These are phyloP conservation scores for Phragmatobia fuliginosa DNA, from an alignment of 2,888 invertebrate species.

Conservation along the genomic window DNA sequence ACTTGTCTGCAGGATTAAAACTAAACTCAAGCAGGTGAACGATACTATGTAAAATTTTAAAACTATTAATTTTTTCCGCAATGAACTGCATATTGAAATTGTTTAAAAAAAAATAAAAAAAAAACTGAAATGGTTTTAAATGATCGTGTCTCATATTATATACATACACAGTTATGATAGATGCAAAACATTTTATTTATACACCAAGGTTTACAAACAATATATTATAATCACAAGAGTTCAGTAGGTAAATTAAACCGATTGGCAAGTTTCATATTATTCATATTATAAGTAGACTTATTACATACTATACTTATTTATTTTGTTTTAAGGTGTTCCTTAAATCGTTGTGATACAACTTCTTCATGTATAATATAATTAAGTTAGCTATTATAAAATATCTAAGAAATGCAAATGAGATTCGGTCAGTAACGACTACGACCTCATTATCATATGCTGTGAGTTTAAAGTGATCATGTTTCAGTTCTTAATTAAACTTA, in stretches of 20 bases:
- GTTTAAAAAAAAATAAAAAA: too few species aligned
- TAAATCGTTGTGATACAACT: not conserved
- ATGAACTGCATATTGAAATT: not conserved
- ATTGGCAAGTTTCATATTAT: not conserved
- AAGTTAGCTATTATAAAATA: slow-evolving; percentile 11
- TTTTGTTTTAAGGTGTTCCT: not conserved
- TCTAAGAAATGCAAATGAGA: slow-evolving; percentile 20
- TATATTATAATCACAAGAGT: too few species aligned
- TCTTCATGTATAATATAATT: not conserved
- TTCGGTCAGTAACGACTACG: slow-evolving; percentile 6
- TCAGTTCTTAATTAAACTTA: slow-evolving; percentile 23
- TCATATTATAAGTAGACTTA: too few species aligned
- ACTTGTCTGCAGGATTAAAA: not conserved
- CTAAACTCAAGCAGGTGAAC: not conserved
- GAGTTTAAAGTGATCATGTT: slow-evolving; percentile 17
- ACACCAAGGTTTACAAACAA: too few species aligned
- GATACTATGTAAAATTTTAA: not conserved
- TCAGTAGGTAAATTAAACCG: not conserved
- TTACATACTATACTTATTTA: not conserved
- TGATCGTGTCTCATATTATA: too few species aligned
- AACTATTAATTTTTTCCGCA: too few species aligned
- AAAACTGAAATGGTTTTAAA: too few species aligned
- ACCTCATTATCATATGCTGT: slow-evolving; percentile 19
- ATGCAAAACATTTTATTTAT: too few species aligned
- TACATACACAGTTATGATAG: too few species aligned